Base-by-base conservation (phyloP, 2,113 vertebrate species). In the Alouatta palliata region DNA sequence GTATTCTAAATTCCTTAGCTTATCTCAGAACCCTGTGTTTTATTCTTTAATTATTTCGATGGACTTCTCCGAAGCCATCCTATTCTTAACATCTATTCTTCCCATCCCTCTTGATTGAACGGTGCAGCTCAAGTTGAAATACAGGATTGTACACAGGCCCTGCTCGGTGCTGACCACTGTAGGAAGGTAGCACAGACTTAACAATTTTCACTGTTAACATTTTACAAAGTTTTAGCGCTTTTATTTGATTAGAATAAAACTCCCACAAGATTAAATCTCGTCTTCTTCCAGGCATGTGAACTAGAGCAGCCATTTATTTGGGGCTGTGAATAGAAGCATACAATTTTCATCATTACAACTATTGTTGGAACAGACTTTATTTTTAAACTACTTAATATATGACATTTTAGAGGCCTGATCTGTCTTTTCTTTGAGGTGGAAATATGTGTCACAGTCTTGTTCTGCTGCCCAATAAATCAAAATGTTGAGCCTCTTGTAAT, bases 401-500 rank as follows among this genome's bases (percentile, higher is more conserved):
- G 23, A 88, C 86, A 98, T 98, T 95, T 97, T 95, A 93, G 95
- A 91, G 94, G 90, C 93, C 95, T 66, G 30, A 86, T 82, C 37
- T 90, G 97, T 98, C 97, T 96, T 90, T 90, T 83, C 97, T 97
- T 83, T 98, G 96, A 98, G 96, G 94, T 89, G 56, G 97, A 79
- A 97, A 73, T 97, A 97, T 98, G 97, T 98, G 95, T 97, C 98
- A 86, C 90, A 96, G 92, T 95, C 96, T 97, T 97, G 94, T 80
- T 98, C 92, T 97, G 84, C 84, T 97, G 92, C 94, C 91, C 93
- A 98, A 98, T 99, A 98, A 98, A 98, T 98, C 98, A 98, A 98
- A 97, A 86, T 4, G 6, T 96, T 97, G 82, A 98, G 97, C 66
- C 98, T 77, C 77, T 95, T 94, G 27, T 96, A 98, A 98, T 98